Evolutionary conservation across 2,113 vertebrate genomes (phyloP), one percentile per base, ranked within the genome.

Genomic region (Solea solea): DNA sequence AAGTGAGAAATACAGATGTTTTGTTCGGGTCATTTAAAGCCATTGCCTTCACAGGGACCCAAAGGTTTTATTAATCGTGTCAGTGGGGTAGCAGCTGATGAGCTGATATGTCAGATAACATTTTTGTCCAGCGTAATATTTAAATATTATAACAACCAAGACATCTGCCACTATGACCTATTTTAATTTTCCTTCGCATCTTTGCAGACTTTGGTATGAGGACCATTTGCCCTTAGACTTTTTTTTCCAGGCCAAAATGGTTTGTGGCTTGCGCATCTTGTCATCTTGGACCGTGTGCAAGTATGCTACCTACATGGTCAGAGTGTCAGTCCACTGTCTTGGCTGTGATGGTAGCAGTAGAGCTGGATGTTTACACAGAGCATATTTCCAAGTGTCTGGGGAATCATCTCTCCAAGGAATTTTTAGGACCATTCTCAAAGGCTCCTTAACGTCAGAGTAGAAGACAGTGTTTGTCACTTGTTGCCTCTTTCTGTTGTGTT

Each of bases 221-320:
- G 49, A 28, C 21, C 41, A 57, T 48, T 48, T 44, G 16, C 16
- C 15, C 41, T 34, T 10, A 14, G 71, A 72, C 44, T 34, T 34
- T 34, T 62, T 8, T 66, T 64, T 86, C 63, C 75, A 84, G 70
- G 34, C 40, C 55, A 34, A 16, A 8, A 40, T 55, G 65, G 40
- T 44, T 15, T 25, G 67, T 25, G 8, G 55, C 58, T 51, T 67
- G 15, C 25, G 54, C 71, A 58, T 90, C 80, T 76, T 72, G 56
- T 89, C 68, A 57, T 81, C 70, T 91, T 94, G 92, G 91, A 89
- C 67, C 21, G 65, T 3, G 82, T 68, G 82, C 93, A 94, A 89
- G 65, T 90, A 89, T 90, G 80, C 78, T 85, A 90, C 91, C 56
- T 87, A 94, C 28, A 93, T 91, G 93, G 92, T 93, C 88, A 88